Percentiles rank a stretch among this genome's conserved stretches.
Evolutionary conservation across 2,888 invertebrate species (phyloP).

Genomic region (Euclidia mi): DNA sequence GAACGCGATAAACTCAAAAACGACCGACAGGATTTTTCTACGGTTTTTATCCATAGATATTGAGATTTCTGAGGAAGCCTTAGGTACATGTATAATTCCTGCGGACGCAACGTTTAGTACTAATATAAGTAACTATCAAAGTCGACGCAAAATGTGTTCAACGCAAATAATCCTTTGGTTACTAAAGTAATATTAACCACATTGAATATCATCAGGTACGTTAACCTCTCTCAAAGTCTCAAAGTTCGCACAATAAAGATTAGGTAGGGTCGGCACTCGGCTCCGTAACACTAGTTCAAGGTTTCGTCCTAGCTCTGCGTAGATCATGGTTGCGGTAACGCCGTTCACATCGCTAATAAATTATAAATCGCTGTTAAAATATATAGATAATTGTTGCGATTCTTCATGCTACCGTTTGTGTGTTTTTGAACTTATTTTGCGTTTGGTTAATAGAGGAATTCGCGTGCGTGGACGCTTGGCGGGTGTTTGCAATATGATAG

Average conservation of each 20-base stretch:
- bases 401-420: conserved; percentile 1
- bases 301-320: conserved; percentile 29
- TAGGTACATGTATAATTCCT: too few relatives aligned
- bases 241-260: conserved; percentile 36
- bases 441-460: not conserved
- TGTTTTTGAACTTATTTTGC: conserved; percentile 8
- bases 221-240: conserved; percentile 11
- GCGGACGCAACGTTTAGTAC: too few relatives aligned
- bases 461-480: not conserved
- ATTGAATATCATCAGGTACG: too few relatives aligned
- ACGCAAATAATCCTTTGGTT: too few relatives aligned
- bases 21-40: too few relatives aligned
- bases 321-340: conserved; percentile 46
- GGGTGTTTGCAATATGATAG: conserved; percentile 21
- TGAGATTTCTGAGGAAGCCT: too few relatives aligned
- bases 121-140: too few relatives aligned
- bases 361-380: conserved; percentile 44
- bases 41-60: too few relatives aligned
- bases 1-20: too few relatives aligned
- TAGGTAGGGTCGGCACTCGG: conserved; percentile 22
- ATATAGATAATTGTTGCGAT: conserved; percentile 32
- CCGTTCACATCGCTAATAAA: conserved; percentile 32
- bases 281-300: conserved; percentile 16
- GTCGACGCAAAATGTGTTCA: too few relatives aligned
- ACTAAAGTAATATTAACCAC: too few relatives aligned